Base-by-base conservation (phyloP, 2,888 invertebrate species). In the Amblyjoppa proteus region DNA sequence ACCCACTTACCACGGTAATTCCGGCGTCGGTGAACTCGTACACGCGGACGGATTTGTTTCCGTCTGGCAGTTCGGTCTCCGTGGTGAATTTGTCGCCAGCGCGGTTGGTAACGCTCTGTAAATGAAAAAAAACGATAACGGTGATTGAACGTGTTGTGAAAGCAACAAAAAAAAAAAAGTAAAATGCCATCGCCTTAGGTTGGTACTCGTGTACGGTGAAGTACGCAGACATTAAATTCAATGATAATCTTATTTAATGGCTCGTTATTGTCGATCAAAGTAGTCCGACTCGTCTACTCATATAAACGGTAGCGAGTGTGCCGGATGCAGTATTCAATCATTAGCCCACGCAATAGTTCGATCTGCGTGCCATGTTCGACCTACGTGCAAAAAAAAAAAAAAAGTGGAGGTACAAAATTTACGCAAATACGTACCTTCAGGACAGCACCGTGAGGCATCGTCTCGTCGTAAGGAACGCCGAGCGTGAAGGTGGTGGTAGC, bases 11-110 rank as follows among this genome's bases (percentile, higher is more conserved):
- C 88, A 93, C 92, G 28, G 89, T 87, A 85, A 94, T 91, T 25
- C 91, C 93, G 76, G 90, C 88, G 34, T 92, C 93, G 69, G 90
- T 91, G 88, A 94, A 94, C 84, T 93, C 92, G 86, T 93, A 94
- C 70, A 90, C 83, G 73, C 94, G 90, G 69, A 89, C 87, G 45
- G 91, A 90, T 80, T 92, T 91, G 61, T 90, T 89, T 11, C 91
- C 92, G 66, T 88, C 89, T 0, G 90, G 90, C 68, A 92, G 77
- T 51, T 91, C 89, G 28, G 92, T 92, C 76, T 90, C 91, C 38
- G 92, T 92, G 64, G 87, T 90, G 83, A 94, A 89, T 80, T 89
- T 90, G 69, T 92, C 87, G 9, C 91, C 92, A 3, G 92, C 90
- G 53, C 89, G 87, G 16, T 88, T 91, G n/a, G 93, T 92, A 16